A percentile compares a stretch with the other conserved stretches of the same genome.
Conservation (phyloP, 53 echinoderm and acorn worm species). For the Echinometra lucunter region DNA sequence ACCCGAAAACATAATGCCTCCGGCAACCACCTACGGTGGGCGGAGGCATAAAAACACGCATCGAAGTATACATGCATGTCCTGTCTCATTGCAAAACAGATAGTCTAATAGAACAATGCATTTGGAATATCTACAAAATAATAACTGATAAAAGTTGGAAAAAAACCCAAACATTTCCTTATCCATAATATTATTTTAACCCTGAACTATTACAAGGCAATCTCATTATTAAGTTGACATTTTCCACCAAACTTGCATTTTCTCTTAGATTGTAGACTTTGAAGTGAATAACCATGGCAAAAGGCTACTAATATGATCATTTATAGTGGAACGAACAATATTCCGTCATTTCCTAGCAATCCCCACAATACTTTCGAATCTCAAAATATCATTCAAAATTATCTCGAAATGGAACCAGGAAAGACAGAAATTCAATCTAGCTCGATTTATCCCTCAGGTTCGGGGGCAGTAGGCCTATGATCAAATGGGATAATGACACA, state of each 20-base stretch:
- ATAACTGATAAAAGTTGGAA: no score
- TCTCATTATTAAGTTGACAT: no score
- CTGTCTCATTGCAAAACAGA: no score
- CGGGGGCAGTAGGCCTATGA: constrained; percentile 20
- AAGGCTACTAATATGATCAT: not conserved
- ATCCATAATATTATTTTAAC: no score
- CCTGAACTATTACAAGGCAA: no score
- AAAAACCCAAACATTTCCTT: no score
- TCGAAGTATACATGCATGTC: not conserved
- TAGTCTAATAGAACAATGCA: no score
- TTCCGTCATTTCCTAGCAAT: not conserved
- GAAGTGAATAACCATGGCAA: not conserved
- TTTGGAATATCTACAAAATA: no score
- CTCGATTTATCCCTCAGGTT: not conserved
- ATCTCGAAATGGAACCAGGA: constrained; percentile 12
- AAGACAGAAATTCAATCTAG: not conserved
- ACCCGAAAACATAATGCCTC: no score
- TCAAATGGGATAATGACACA: not conserved
- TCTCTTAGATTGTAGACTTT: not conserved
- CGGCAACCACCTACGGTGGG: no score
- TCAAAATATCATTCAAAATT: not conserved
- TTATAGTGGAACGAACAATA: not conserved
- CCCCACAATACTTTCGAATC: not conserved
- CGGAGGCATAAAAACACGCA: no score
- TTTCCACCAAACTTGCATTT: not conserved